Base-by-base conservation (phyloP, 2,113 vertebrate species). In the Alectura lathami region DNA sequence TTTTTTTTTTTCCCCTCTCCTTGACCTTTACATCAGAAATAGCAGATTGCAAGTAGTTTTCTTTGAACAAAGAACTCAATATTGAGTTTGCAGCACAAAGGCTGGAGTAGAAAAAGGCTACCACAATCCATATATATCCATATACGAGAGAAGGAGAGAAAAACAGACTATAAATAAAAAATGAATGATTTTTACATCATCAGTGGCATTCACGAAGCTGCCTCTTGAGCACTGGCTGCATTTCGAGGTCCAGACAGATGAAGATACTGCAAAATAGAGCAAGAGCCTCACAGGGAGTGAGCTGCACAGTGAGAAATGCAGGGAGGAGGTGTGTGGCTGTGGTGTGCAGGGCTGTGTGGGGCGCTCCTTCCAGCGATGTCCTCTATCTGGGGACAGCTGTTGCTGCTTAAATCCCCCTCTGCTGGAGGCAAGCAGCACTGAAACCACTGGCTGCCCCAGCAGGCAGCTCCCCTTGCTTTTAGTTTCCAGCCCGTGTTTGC, bases 11-110 rank as follows among this genome's bases (percentile, higher is more conserved):
- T 43, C 42, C 42, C 13, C 47, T 70, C 38, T 68, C 48, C 56
- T 86, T 95, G 93, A 89, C 89, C 89, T 95, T 95, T 87, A 11
- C 26, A 17, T 56, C 81, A 89, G 81, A 27, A 92, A 89, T 18
- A 60, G 54, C 29, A 5, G 47, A 63, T 94, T 77, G 60, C 47
- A 34, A 38, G 59, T 68, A 69, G 72, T 50, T 94, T 7, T 16
- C 50, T 80, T 34, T n/a, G 68, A 70, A 68, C 79, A 95, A 94
- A 94, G 83, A 70, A 18, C 85, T 96, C 72, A 69, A 34, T 93
- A 62, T 38, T 63, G 86, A 94, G 85, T 47, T 88, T 47, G 59
- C 54, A 54, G 63, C 63, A 38, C 5, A 27, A 91, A 86, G 36
- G 63, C 70, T 67, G 72, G 24, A 54, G 42, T 75, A 29, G 53